Evolutionary conservation across 2,888 invertebrate genomes (phyloP).

Genomic region (Exocentrus adspersus): DNA sequence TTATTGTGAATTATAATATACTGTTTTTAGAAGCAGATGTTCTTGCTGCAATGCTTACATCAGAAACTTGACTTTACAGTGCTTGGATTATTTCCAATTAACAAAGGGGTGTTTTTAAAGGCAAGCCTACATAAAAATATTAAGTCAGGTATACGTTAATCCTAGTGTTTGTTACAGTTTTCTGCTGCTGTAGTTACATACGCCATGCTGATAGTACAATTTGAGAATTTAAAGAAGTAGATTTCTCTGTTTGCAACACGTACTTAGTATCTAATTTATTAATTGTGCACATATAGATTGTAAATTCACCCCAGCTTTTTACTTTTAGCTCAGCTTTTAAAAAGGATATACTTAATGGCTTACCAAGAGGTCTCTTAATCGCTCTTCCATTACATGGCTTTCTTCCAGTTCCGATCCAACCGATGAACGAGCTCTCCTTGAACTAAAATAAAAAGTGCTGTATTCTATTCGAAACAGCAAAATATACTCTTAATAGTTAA

Average conservation of each 20-base stretch:
- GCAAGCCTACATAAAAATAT: neutral
- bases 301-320: too few species aligned
- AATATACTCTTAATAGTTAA: too few species aligned
- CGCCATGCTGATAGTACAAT: conserved; percentile 8
- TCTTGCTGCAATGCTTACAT: conserved; percentile 15
- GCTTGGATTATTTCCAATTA: conserved; percentile 11
- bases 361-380: neutral
- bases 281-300: too few species aligned
- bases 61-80: conserved; percentile 8
- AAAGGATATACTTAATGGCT: too few species aligned
- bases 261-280: too few species aligned
- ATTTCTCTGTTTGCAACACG: too few species aligned
- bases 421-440: neutral
- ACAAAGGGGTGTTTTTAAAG: conserved; percentile 18
- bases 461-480: too few species aligned
- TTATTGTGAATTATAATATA: too few species aligned
- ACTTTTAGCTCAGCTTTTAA: too few species aligned
- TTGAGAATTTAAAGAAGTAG: conserved; percentile 15
- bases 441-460: neutral
- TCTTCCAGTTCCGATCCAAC: neutral
- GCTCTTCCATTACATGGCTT: neutral
- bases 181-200: conserved; percentile 8
- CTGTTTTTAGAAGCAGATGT: conserved; percentile 18
- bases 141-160: neutral
- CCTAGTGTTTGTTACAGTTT: conserved; percentile 11